Base-by-base conservation (phyloP, 2,797 vertebrate species). In the Hydrocynus forskahlii region DNA sequence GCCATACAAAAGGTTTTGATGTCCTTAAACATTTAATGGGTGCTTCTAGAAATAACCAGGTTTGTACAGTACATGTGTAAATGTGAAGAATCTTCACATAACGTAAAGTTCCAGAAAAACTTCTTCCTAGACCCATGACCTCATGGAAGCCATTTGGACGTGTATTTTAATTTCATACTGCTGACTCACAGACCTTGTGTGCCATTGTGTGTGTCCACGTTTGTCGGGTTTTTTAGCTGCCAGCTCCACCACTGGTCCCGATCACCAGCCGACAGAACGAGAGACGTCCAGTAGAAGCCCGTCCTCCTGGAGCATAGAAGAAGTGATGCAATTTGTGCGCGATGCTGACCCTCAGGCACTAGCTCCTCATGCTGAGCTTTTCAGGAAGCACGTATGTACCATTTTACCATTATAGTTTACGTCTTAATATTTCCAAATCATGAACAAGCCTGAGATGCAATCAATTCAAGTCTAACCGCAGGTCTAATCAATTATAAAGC, bases 291-390 rank as follows among this genome's bases (percentile, higher is more conserved):
- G 66, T 78, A 92, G 89, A 74, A 91, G 94, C 55, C 96, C 96
- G 10, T 94, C 96, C 9, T 94, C 92, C 71, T 99, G 98, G 98
- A 96, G 96, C 40, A 96, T 99, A 77, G 97, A 98, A 67, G 97
- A 99, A 85, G 97, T 99, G 75, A 96, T 99, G 85, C 91, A 88
- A 83, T 99, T 97, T 88, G 96, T 99, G 87, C 96, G 95, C 83
- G 95, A 97, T 82, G 97, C 95, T 5, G 97, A 99, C 92, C 97
- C 97, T 38, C 95, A 93, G 52, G 95, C 97, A 14, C 93, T 98
- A 13, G 96, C 94, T 66, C 95, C 96, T 4, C 96, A 99, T 5
- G 93, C 96, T 0, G 96, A 99, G 62, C 96, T 99, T 88, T 99
- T 99, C 88, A 95, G 95, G 89, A 97, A 96, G 94, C 98, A 99